These are phyloP conservation scores for Panzeria rudis DNA, from an alignment of 2,888 invertebrate genomes.

Conservation along the genomic window DNA sequence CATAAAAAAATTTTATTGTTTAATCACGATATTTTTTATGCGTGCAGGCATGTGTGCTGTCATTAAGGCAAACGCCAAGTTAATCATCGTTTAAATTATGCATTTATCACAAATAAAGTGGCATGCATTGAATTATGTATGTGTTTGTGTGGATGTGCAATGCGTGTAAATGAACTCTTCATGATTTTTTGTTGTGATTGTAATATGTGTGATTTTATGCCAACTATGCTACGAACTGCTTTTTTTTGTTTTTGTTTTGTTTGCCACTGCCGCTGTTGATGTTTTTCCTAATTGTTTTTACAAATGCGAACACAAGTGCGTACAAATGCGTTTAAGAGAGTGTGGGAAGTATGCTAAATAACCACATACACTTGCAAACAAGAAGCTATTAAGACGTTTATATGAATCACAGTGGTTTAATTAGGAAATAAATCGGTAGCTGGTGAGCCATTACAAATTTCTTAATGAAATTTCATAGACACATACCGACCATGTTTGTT, in stretches of 20 bases:
- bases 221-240: constrained; percentile 71
- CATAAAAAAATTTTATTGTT: not conserved
- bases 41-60: constrained; percentile 24
- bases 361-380: not conserved
- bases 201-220: constrained; percentile 60
- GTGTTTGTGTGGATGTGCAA: not conserved
- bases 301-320: constrained; percentile 62
- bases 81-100: constrained; percentile 66
- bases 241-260: too few species aligned
- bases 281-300: constrained; percentile 38
- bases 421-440: too few species aligned
- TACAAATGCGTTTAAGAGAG: constrained; percentile 46
- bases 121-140: not conserved
- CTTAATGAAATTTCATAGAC: too few species aligned
- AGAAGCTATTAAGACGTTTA: constrained; percentile 21
- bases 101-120: constrained; percentile 60
- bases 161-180: constrained; percentile 56
- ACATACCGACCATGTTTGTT: too few species aligned
- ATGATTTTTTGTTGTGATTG: constrained; percentile 23
- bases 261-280: constrained; percentile 4
- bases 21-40: not conserved
- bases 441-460: too few species aligned
- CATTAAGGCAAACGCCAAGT: constrained; percentile 30
- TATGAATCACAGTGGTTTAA: not conserved
- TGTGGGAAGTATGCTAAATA: constrained; percentile 70